Base-by-base conservation (phyloP, 2,797 vertebrate species). In the Arnoldichthys spilopterus region DNA sequence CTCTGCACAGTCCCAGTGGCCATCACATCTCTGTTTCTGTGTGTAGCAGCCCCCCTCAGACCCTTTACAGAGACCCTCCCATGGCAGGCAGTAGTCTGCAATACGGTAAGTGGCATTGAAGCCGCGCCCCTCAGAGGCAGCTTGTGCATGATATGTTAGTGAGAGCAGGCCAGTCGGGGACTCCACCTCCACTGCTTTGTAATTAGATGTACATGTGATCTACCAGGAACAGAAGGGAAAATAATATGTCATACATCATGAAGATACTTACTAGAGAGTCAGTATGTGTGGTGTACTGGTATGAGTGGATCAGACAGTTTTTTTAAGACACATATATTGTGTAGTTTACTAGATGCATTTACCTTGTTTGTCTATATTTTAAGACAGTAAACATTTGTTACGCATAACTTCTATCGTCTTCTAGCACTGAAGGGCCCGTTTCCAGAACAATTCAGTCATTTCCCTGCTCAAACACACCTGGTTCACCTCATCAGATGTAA, bases 41-140 rank as follows among this genome's bases (percentile, higher is more conserved):
- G 93, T 94, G 72, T 91, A 97, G 90, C 96, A 98, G 0, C 94
- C 94, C 0, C 93, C 93, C 0, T 89, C 87, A 0, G 94, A 84
- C 8, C 95, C 94, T 0, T 95, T 93, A 0, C 96, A 98, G 1
- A 95, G 94, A 11, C 91, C 92, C 74, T 96, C 95, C 95, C 95
- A 95, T 0, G 96, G 96, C 2, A 96, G 91, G 74, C 96, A 97
- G 91, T 96, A 98, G 68, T 93, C 95, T 0, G 90, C 91, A 0
- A 97, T 95, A 0, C 95, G 95, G 89, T 96, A 98, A 0, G 96
- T 97, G 34, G 96, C 96, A 0, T 97, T 97, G 82, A 98, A 98
- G 20, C 96, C 95, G 0, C 85, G 87, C 4, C 92, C 92, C 30
- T 86, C 84, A 0, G 90, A 92, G 76, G 86, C 87, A 0, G 89